Evolutionary conservation across 2,797 vertebrate genomes (phyloP), one percentile per base, ranked within the genome.

Genomic region (Threskiornis aethiopicus): DNA sequence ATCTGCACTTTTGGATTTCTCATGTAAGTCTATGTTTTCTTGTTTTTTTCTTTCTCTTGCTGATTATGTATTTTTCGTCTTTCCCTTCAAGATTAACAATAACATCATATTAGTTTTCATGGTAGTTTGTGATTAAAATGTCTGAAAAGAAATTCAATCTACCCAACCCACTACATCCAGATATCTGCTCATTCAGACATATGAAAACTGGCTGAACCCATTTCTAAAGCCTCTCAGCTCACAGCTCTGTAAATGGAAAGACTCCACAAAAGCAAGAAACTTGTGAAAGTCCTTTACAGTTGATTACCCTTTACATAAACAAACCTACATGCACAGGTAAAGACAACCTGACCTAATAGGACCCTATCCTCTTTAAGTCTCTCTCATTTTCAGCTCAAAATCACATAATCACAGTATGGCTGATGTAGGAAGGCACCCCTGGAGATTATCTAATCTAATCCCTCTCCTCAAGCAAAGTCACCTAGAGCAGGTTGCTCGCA

Each of bases 131-230:
- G 33, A 72, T 47, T 88, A 58, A 8, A 83, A 14, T 33, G 12
- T 35, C 59, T 92, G 87, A 91, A 93, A 87, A 89, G n/a, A 87
- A 94, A 87, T 85, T 80, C 35, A 59, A 18, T 78, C 57, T 94
- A 58, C 31, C 5, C 9, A 78, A 37, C 7, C 16, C 19, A 42
- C 17, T 66, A 39, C 15, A 76, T 29, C 26, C 5, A 81, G 31
- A 24, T 83, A 80, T 54, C 37, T 83, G 18, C 10, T 78, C 49
- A 84, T 84, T 90, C 72, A 81, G 49, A 57, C 8, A 9, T 62
- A 46, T 6, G 29, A 91, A 90, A 92, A 61, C n/a, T 83, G 37
- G 10, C 11, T 84, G 42, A 87, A 64, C 17, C 22, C 5, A 62
- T 82, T 91, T 88, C 46, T 91, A 82, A 90, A 90, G 5, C 51